phyloP scores from a whole-genome alignment of 2,888 invertebrate species.

The Dolomedes plantarius region DNA sequence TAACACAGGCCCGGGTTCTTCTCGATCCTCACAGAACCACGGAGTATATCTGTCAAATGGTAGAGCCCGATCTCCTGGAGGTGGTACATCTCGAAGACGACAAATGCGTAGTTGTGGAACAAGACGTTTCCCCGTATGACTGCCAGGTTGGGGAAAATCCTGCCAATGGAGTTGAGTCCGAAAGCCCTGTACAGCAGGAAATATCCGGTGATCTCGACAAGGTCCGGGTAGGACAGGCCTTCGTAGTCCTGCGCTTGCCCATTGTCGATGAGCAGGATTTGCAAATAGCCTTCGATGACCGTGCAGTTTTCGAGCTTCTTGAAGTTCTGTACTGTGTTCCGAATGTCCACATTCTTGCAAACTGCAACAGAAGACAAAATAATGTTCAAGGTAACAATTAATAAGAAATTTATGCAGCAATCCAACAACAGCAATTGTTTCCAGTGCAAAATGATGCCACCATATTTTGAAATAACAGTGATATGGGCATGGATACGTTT shows the following conservation, averaged over 20 bases:
- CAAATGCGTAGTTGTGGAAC: conserved; percentile 90
- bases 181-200: conserved; percentile 88
- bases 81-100: conserved; percentile 85
- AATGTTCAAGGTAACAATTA: no score
- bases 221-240: conserved; percentile 86
- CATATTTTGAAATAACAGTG: no score
- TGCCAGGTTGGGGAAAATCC: conserved; percentile 93
- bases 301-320: conserved; percentile 85
- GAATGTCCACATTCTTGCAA: conserved; percentile 81
- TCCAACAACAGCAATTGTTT: no score
- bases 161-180: conserved; percentile 86
- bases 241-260: conserved; percentile 79
- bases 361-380: conserved; percentile 17
- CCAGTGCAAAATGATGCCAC: no score
- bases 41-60: conserved; percentile 86
- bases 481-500: no score
- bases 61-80: conserved; percentile 89
- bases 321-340: conserved; percentile 82
- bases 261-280: conserved; percentile 88
- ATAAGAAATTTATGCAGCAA: no score
- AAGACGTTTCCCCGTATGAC: conserved; percentile 92
- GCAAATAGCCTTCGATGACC: conserved; percentile 93
- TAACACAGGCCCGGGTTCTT: conserved; percentile 94
- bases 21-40: conserved; percentile 92
- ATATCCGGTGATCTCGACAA: conserved; percentile 94